Base-by-base conservation (phyloP, 2,888 invertebrate genomes). In the Epistrophella euchroma region DNA sequence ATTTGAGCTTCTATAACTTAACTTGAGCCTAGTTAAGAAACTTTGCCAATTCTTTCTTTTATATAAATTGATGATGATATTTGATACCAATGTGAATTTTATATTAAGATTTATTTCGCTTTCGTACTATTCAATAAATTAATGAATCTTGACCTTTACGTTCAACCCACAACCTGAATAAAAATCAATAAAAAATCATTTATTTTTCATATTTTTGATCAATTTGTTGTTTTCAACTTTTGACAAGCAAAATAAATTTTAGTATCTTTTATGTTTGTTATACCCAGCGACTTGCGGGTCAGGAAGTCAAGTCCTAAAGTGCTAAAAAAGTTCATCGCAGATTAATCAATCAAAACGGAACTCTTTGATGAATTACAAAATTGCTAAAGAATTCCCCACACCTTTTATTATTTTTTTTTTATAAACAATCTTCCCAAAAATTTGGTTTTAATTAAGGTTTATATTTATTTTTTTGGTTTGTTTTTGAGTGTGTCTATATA, bases 321-420 rank as follows among this genome's bases (percentile, higher is more conserved):
- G 66, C 32, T 43, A 25, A 47, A 47, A 66, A 47, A 66, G 66
- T 47, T 47, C 47, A 47, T 19, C 28, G 15, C 32, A 43, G 35
- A 47, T 66, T 66, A 45, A 66, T 66, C 66, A 66, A 47, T 66
- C 47, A 64, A n/a, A n/a, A 47, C 25, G 15, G 4, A 47, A 64
- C 45, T 17, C 17, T 64, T 60, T 40, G 37, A 60, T 60, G 58
- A 37, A 40, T 60, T 22, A 37, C 9, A 13, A 60, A 37, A 15
- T 64, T 32, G n/a, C 9, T 32, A 11, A 45, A 13, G 62, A 28
- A 32, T 25, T 64, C 19, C 47, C 32, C 25, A 66, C 47, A 47
- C 32, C 32, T 47, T 25, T 50, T 50, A 13, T 2, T 25, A 4
- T 25, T 3, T 22, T 11, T 52, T 55, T 10, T 4, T 25, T 10